Evolutionary conservation across 2,797 vertebrate species (phyloP).

Genomic region (Sebastes iracundus): DNA sequence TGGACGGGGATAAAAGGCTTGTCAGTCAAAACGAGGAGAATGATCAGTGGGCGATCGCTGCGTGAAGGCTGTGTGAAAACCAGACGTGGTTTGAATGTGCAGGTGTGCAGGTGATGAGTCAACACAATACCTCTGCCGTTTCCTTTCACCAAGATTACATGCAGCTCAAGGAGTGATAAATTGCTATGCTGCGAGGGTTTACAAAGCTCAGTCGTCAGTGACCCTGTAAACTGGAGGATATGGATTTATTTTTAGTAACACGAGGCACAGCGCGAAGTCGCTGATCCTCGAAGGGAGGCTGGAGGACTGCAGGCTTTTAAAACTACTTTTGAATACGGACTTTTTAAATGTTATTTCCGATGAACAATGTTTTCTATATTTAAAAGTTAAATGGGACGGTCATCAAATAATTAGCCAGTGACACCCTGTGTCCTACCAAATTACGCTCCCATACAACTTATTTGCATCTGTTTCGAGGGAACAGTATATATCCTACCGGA

Average conservation of each 20-base stretch:
- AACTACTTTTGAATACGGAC: conserved; percentile 21
- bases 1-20: background rate
- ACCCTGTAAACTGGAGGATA: conserved; percentile 47
- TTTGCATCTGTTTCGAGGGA: too few relatives aligned
- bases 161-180: conserved; percentile 39
- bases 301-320: conserved; percentile 31
- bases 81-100: conserved; percentile 18
- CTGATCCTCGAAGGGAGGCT: conserved; percentile 38
- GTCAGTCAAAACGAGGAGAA: conserved; percentile 12
- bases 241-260: conserved; percentile 64
- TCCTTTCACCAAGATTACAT: conserved; percentile 29
- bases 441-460: too few relatives aligned
- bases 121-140: conserved; percentile 29
- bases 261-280: conserved; percentile 23
- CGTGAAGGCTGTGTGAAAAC: conserved; percentile 26
- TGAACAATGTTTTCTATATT: background rate
- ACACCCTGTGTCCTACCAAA: too few relatives aligned
- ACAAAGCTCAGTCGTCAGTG: conserved; percentile 49
- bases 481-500: too few relatives aligned
- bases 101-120: conserved; percentile 42
- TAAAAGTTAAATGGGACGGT: background rate
- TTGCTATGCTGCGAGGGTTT: conserved; percentile 38
- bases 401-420: conserved; percentile 12
- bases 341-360: conserved; percentile 13
- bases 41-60: conserved; percentile 5